A percentile compares a stretch with the other conserved stretches of the same genome.
Conservation (phyloP, 2,888 invertebrate species). For the Harmothoe impar region DNA sequence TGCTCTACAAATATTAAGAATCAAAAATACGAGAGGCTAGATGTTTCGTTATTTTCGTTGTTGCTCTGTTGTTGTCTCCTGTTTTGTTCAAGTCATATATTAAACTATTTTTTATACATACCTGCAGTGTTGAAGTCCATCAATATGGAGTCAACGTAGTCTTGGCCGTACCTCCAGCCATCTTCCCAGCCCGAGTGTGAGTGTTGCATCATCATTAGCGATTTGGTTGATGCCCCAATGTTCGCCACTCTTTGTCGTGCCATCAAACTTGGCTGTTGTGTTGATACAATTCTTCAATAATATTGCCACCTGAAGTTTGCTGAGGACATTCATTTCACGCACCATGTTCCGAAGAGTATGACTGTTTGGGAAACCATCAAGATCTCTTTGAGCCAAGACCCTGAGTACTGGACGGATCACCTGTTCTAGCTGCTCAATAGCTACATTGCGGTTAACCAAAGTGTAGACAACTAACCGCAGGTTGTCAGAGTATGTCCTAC, state of each 20-base stretch:
- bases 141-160: neutral
- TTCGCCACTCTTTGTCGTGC: neutral
- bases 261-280: neutral
- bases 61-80: neutral
- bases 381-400: neutral
- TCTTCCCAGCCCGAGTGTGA: slow-evolving; percentile 4
- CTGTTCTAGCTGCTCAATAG: neutral
- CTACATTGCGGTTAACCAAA: neutral
- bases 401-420: neutral
- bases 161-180: neutral
- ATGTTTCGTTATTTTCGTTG: neutral
- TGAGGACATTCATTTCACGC: neutral
- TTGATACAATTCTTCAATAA: neutral
- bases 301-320: neutral
- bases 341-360: neutral
- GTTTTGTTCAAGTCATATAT: neutral
- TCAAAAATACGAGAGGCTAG: no score
- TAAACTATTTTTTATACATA: neutral
- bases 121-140: neutral
- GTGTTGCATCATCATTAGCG: neutral
- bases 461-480: neutral
- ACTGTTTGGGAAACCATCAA: neutral
- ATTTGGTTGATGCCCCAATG: slow-evolving; percentile 1
- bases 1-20: no score
- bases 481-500: slow-evolving; percentile 1